phyloP scores from a whole-genome alignment of 2,888 invertebrate species.

The Chaetogeoica ovagalla region DNA sequence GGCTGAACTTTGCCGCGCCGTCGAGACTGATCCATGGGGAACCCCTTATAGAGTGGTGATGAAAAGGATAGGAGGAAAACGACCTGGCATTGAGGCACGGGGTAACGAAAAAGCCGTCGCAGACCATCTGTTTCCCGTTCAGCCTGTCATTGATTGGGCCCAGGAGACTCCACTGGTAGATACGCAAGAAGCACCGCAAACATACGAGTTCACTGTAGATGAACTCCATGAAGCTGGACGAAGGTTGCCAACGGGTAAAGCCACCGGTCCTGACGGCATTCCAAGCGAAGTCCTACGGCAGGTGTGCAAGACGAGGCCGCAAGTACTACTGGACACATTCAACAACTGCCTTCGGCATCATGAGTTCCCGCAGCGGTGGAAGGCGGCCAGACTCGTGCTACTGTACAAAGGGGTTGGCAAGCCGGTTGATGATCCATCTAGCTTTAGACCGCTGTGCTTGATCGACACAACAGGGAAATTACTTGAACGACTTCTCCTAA shows the following conservation, averaged over 20 bases:
- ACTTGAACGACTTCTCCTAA: neutral
- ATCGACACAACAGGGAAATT: neutral
- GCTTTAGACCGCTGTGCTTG: neutral
- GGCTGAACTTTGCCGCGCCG: neutral
- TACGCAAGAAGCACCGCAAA: too few relatives aligned
- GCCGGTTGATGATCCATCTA: neutral
- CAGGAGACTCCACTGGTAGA: too few relatives aligned
- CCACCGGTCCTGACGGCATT: neutral
- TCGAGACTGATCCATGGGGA: neutral
- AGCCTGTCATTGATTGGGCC: neutral
- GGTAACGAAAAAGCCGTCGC: neutral
- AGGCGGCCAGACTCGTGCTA: neutral
- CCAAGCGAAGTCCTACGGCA: neutral
- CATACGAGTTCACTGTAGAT: too few relatives aligned
- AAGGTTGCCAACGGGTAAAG: neutral
- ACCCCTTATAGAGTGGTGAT: constrained; percentile 10
- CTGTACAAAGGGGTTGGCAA: neutral
- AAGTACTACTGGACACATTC: too few relatives aligned
- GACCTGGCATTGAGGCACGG: neutral
- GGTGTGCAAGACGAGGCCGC: too few relatives aligned
- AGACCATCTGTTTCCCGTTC: neutral
- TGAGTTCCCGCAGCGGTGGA: neutral
- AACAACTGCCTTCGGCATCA: too few relatives aligned
- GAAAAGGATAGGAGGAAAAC: neutral
- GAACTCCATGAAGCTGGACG: neutral